phyloP scores from a whole-genome alignment of 2,113 vertebrate genomes.

The Erinaceus europaeus region DNA sequence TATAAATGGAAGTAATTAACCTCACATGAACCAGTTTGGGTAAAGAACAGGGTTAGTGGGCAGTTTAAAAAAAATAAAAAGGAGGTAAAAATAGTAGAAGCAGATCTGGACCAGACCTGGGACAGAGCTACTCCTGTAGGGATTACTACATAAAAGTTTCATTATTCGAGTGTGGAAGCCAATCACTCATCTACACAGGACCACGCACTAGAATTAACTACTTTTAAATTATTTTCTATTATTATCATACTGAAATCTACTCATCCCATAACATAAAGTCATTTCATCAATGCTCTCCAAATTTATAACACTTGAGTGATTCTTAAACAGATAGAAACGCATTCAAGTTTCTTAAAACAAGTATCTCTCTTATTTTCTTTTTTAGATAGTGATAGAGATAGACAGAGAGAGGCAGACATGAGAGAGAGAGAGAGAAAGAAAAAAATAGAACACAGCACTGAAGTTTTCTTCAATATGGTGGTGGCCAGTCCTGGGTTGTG shows the following conservation, averaged over 20 bases:
- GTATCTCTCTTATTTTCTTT: no score
- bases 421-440: no score
- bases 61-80: constrained; percentile 21
- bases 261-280: not conserved
- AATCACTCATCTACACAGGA: not conserved
- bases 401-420: no score
- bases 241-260: not conserved
- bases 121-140: not conserved
- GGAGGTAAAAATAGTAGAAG: constrained; percentile 56
- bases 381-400: no score
- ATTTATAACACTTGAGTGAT: not conserved
- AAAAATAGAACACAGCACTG: no score
- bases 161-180: not conserved
- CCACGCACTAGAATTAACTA: not conserved
- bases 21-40: constrained; percentile 50
- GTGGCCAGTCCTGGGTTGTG: no score
- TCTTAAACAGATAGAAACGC: not conserved
- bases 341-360: not conserved
- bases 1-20: constrained; percentile 69
- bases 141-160: not conserved
- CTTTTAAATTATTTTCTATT: not conserved
- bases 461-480: no score
- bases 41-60: constrained; percentile 70
- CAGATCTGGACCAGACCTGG: constrained; percentile 42
- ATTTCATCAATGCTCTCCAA: not conserved